Conservation (phyloP, 2,888 invertebrate genomes). For the Neoaliturus tenellus region DNA sequence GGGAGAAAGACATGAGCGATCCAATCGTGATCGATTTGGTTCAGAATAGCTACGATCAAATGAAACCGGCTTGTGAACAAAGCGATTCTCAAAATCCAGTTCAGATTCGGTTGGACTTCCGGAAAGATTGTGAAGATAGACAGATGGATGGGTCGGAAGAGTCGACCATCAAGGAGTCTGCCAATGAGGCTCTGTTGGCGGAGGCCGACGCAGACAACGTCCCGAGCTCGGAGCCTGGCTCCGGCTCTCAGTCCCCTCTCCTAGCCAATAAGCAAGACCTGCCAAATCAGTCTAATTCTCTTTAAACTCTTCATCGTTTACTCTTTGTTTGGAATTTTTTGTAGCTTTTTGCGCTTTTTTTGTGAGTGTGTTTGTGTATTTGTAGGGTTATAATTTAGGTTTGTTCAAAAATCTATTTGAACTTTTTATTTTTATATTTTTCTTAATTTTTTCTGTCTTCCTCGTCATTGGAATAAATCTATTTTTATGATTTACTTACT, state of each 20-base stretch:
- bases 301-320: constrained; percentile 3
- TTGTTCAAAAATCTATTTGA: not conserved
- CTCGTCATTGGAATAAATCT: not conserved
- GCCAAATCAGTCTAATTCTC: not conserved
- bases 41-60: constrained; percentile 61
- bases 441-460: not conserved
- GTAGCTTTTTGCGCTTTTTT: not conserved
- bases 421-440: not conserved
- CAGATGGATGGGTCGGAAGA: constrained; percentile 50
- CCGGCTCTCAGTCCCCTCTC: constrained; percentile 65
- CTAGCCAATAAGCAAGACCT: constrained; percentile 55
- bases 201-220: constrained; percentile 55
- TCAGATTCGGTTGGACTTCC: constrained; percentile 65
- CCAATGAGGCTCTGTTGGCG: not conserved
- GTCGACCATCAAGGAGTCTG: not conserved
- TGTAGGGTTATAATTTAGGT: not conserved
- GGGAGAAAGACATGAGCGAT: constrained; percentile 63
- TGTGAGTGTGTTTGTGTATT: not conserved
- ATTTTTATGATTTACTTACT: not conserved
- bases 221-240: constrained; percentile 62
- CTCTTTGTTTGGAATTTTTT: not conserved
- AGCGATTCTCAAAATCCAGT: constrained; percentile 61
- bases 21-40: constrained; percentile 65
- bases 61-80: constrained; percentile 14
- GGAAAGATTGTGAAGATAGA: constrained; percentile 62